Evolutionary conservation across 2,888 invertebrate species (phyloP), one percentile per base, ranked within the genome.

Genomic region (Andrena hattorfiana): DNA sequence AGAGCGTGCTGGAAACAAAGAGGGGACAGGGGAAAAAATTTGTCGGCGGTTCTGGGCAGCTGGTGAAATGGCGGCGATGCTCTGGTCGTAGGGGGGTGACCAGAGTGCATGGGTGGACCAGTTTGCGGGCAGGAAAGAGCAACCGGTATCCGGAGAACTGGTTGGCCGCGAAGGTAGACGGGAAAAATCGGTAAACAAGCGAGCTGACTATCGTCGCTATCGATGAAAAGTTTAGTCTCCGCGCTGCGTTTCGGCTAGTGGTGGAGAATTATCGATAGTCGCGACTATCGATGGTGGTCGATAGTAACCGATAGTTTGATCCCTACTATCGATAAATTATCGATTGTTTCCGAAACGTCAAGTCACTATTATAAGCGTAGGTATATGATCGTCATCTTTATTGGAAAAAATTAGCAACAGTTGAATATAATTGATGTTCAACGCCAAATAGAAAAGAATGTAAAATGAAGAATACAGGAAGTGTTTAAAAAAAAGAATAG

Each of bases 101-200:
- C n/a, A 48, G 62, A 54, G 6, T 54, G 87, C 79, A 77, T 82
- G 73, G 56, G 77, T 84, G 80, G 79, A 86, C 83, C 80, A 80
- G 80, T 87, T 85, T 51, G 54, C 51, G 20, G 73, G 59, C 70
- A 82, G 81, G 68, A 87, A 82, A 81, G 73, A 74, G 78, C 79
- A 74, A 87, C 84, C 82, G 84, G 83, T 89, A 86, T 83, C 60
- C 59, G 73, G 35, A 68, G 79, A 88, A 88, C 88, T 88, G 87
- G 86, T 89, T 87, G 69, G 78, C 70, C 79, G 60, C 73, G 68
- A 78, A 81, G 83, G 79, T 81, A 87, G 84, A 66, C 81, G 74
- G 74, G 76, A 86, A 87, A 88, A 89, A 89, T 87, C 83, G 86
- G 86, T 77, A 81, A 87, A 85, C 84, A 87, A 87, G 86, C 67